Percentiles rank a stretch among this genome's conserved stretches.
Evolutionary conservation across 2,797 vertebrate genomes (phyloP).

Genomic region (Leptoclinus maculatus): DNA sequence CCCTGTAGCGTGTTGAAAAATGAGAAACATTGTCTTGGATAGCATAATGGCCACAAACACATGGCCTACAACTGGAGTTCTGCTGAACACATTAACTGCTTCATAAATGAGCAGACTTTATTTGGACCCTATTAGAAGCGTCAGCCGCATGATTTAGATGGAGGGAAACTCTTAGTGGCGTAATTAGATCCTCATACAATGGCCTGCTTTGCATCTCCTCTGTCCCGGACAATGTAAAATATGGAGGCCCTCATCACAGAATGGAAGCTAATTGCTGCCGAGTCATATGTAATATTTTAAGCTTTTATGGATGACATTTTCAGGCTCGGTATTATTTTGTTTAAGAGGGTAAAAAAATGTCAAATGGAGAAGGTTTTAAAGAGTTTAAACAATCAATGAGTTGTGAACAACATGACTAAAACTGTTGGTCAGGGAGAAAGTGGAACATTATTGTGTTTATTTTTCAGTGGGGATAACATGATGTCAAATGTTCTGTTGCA

Average conservation of each 20-base stretch:
- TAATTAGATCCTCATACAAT: conserved; percentile 72
- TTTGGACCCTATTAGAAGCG: conserved; percentile 70
- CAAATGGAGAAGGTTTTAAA: conserved; percentile 40
- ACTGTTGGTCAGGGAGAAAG: conserved; percentile 7
- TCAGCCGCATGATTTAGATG: conserved; percentile 69
- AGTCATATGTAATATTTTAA: conserved; percentile 62
- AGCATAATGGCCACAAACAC: conserved; percentile 59
- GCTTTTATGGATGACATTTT: conserved; percentile 53
- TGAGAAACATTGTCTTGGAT: conserved; percentile 56
- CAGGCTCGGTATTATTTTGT: conserved; percentile 44
- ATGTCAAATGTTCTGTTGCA: conserved; percentile 35
- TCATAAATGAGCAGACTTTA: conserved; percentile 76
- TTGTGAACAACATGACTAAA: conserved; percentile 32
- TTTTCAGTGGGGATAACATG: conserved; percentile 27
- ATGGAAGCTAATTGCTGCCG: conserved; percentile 60
- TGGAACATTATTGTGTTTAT: conserved; percentile 16
- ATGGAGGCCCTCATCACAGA: conserved; percentile 49
- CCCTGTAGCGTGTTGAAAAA: conserved; percentile 61
- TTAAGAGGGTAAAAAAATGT: conserved; percentile 38
- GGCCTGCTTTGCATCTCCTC: conserved; percentile 64
- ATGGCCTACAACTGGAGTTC: conserved; percentile 54
- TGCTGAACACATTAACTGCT: conserved; percentile 72
- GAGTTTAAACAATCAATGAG: conserved; percentile 44
- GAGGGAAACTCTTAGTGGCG: conserved; percentile 52
- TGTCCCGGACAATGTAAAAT: conserved; percentile 57